These are phyloP conservation scores for Misgurnus anguillicaudatus DNA, from an alignment of 2,113 vertebrate genomes.

Conservation along the genomic window DNA sequence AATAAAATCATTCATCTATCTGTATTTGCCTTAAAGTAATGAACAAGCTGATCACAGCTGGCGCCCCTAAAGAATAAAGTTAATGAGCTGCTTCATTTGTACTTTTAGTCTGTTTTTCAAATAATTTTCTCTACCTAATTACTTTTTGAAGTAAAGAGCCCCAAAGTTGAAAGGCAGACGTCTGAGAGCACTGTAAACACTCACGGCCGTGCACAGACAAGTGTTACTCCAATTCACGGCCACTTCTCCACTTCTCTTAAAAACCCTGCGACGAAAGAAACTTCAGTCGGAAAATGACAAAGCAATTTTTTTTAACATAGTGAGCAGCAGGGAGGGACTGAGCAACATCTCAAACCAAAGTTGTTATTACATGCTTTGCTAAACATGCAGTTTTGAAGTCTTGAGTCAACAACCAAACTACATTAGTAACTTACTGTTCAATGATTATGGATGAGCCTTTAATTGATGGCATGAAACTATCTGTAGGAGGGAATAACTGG, in stretches of 20 bases:
- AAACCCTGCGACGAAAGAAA: background rate
- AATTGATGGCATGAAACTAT: slow-evolving; percentile 2
- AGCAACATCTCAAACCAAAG: slow-evolving; percentile 21
- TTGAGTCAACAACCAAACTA: slow-evolving; percentile 42
- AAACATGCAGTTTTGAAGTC: slow-evolving; percentile 35
- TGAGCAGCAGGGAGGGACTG: slow-evolving; percentile 1
- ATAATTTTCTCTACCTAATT: slow-evolving; percentile 72
- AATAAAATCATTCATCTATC: slow-evolving; percentile 61
- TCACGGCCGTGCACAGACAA: background rate
- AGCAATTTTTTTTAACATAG: background rate
- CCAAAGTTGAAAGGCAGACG: slow-evolving; percentile 64
- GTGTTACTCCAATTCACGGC: background rate
- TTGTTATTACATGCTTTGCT: slow-evolving; percentile 50
- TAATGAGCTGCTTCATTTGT: slow-evolving; percentile 73
- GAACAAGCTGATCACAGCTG: slow-evolving; percentile 72
- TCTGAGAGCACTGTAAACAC: slow-evolving; percentile 35
- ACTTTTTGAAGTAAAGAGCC: slow-evolving; percentile 59
- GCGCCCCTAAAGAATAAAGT: slow-evolving; percentile 68
- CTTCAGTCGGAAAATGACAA: background rate
- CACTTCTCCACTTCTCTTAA: background rate
- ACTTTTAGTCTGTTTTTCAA: slow-evolving; percentile 71
- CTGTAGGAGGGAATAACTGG: background rate
- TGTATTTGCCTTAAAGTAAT: slow-evolving; percentile 69
- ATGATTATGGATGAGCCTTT: background rate
- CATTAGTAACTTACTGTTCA: slow-evolving; percentile 32